Evolutionary conservation across 2,888 invertebrate species (phyloP).

Genomic region (Selenia dentaria): DNA sequence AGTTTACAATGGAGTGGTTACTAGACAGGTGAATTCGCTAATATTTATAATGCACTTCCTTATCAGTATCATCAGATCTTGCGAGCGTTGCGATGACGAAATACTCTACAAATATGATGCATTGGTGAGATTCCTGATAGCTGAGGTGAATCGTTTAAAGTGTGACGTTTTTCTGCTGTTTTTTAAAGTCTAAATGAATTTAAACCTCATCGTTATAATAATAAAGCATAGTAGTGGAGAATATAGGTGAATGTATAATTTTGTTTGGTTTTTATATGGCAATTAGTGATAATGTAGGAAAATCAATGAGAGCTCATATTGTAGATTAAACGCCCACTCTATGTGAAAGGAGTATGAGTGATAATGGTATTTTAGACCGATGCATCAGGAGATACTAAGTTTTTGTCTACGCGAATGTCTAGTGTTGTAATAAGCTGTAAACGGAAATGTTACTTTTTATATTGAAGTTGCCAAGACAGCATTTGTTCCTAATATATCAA

Average conservation of each 20-base stretch:
- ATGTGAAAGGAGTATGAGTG: constrained; percentile 57
- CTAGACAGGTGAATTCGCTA: constrained; percentile 45
- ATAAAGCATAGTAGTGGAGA: constrained; percentile 22
- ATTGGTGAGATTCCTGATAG: constrained; percentile 72
- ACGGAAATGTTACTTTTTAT: too few species aligned
- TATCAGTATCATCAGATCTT: constrained; percentile 66
- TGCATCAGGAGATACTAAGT: constrained; percentile 48
- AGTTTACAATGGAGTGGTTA: constrained; percentile 8
- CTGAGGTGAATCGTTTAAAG: constrained; percentile 51
- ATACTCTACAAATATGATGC: constrained; percentile 79
- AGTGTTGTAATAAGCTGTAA: not conserved
- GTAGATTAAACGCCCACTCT: constrained; percentile 67
- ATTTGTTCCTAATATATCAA: too few species aligned
- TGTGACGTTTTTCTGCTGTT: constrained; percentile 26
- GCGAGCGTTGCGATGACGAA: constrained; percentile 60
- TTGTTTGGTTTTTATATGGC: constrained; percentile 51
- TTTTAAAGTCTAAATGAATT: constrained; percentile 31
- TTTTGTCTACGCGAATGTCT: constrained; percentile 17
- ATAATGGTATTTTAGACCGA: constrained; percentile 50
- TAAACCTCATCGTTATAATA: constrained; percentile 20
- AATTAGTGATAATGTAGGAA: constrained; percentile 70
- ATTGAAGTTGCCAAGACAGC: too few species aligned
- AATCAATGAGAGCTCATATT: constrained; percentile 75
- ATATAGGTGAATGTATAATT: constrained; percentile 14
- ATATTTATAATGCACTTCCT: constrained; percentile 61